Percentiles rank a stretch among this genome's conserved stretches.
phyloP scores from a whole-genome alignment of 2,113 vertebrate genomes.

The Lanius ludovicianus region DNA sequence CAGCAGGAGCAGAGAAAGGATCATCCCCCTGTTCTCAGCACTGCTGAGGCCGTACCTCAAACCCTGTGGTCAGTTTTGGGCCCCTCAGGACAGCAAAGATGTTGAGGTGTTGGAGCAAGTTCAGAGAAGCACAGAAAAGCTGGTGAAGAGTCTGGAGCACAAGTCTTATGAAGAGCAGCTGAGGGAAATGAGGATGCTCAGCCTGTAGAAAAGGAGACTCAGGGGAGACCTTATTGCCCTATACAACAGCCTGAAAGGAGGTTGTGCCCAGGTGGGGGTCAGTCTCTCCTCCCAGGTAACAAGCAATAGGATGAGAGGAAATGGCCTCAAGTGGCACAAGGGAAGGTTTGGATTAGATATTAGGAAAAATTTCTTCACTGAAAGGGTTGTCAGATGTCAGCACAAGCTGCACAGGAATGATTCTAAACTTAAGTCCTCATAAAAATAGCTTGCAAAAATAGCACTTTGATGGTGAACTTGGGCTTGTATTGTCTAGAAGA shows the following conservation, averaged over 20 bases:
- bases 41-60: accelerated
- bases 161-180: neutral
- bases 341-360: neutral
- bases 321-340: neutral
- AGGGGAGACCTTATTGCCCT: no score
- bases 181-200: neutral
- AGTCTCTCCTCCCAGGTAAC: neutral
- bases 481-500: neutral
- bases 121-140: neutral
- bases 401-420: neutral
- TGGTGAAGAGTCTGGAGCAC: neutral
- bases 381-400: neutral
- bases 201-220: neutral
- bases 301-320: neutral
- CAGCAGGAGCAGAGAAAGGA: accelerated
- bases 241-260: neutral
- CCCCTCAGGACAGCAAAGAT: neutral
- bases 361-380: neutral
- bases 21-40: accelerated
- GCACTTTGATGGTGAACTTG: neutral
- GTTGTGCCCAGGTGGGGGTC: neutral
- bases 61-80: neutral
- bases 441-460: neutral
- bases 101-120: neutral
- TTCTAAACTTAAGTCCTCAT: neutral